These are phyloP conservation scores for Papilio gigon DNA, from an alignment of 2,888 invertebrate genomes.

Conservation along the genomic window DNA sequence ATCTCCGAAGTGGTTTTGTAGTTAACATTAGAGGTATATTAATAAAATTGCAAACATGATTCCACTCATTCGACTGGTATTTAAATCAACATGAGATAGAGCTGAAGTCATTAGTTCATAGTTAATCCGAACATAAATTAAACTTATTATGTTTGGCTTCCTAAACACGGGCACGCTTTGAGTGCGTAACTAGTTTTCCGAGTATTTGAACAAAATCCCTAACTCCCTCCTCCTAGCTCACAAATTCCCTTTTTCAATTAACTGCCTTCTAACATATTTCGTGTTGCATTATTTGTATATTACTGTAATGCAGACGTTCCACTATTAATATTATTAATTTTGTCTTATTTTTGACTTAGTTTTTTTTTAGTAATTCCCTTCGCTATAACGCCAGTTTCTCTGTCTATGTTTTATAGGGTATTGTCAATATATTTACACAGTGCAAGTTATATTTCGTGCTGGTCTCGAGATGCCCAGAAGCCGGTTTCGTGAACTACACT, in stretches of 20 bases:
- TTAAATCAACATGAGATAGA: neutral
- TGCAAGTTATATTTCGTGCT: neutral
- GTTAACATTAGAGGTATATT: neutral
- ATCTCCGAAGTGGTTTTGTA: too few species aligned
- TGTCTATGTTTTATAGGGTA: too few species aligned
- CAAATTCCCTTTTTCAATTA: conserved; percentile 27
- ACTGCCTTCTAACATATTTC: conserved; percentile 4
- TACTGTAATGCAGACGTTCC: neutral
- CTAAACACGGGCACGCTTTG: conserved; percentile 33
- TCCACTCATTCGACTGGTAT: neutral
- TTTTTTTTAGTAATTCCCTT: too few species aligned
- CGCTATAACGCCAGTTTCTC: too few species aligned
- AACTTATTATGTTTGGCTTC: conserved; percentile 33
- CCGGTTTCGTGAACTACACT: conserved; percentile 16
- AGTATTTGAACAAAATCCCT: conserved; percentile 35
- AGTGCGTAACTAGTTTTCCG: conserved; percentile 35
- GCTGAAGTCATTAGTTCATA: conserved; percentile 7
- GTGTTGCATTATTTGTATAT: conserved; percentile 2
- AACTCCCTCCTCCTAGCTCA: conserved; percentile 3
- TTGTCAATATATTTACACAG: too few species aligned
- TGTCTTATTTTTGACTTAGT: neutral
- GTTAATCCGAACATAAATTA: conserved; percentile 21
- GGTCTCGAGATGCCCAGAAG: neutral
- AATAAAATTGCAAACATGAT: neutral
- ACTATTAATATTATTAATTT: neutral